Conservation (phyloP, 2,888 invertebrate genomes). For the Campopleginae sp. region DNA sequence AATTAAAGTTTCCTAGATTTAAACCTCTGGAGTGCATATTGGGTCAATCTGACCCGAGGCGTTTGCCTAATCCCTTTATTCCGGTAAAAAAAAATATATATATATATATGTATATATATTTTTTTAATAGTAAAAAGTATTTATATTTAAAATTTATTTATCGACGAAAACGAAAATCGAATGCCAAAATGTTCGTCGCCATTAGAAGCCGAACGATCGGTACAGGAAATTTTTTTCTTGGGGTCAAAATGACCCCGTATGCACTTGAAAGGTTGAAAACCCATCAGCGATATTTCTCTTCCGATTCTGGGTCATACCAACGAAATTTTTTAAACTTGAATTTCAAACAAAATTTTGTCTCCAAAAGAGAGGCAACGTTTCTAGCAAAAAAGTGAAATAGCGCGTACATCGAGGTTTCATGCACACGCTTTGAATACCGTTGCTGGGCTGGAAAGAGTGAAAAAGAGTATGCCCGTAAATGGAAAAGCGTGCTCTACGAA, state of each 20-base stretch:
- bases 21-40: not conserved
- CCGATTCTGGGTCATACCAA: not conserved
- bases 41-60: too few relatives aligned
- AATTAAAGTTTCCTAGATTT: not conserved
- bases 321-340: constrained; percentile 3
- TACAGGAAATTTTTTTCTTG: too few relatives aligned
- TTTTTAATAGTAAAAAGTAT: too few relatives aligned
- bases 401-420: constrained; percentile 13
- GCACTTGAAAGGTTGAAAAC: too few relatives aligned
- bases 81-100: too few relatives aligned
- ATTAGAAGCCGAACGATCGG: too few relatives aligned
- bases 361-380: constrained; percentile 7
- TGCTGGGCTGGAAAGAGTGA: not conserved
- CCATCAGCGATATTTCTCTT: not conserved
- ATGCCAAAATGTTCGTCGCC: too few relatives aligned
- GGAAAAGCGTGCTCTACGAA: constrained; percentile 9
- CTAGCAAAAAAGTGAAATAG: constrained; percentile 30
- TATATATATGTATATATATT: too few relatives aligned
- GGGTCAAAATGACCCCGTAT: too few relatives aligned
- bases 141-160: too few relatives aligned
- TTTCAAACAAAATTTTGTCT: constrained; percentile 16
- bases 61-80: too few relatives aligned
- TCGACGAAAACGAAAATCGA: too few relatives aligned
- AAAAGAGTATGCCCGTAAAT: not conserved
- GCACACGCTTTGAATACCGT: constrained; percentile 19